phyloP scores from a whole-genome alignment of 2,888 invertebrate species.

The Leptinotarsa rubiginosa region DNA sequence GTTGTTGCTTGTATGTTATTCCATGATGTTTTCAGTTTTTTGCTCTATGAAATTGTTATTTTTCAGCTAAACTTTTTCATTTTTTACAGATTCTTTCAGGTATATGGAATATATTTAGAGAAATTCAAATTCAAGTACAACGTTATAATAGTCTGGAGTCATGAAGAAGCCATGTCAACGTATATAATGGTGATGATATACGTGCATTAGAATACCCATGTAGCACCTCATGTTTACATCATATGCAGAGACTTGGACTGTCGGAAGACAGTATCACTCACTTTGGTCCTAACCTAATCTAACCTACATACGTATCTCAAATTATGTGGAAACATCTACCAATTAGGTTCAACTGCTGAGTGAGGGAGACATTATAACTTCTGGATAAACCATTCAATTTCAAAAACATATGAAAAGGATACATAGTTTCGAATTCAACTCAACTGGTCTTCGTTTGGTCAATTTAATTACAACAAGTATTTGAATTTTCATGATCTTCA shows the following conservation, averaged over 20 bases:
- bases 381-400: background rate
- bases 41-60: too few species aligned
- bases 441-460: background rate
- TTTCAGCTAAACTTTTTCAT: too few species aligned
- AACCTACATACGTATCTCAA: background rate
- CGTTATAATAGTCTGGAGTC: background rate
- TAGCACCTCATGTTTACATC: background rate
- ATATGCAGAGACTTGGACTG: too few species aligned
- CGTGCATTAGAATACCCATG: background rate
- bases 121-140: too few species aligned
- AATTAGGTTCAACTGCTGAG: constrained; percentile 22
- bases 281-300: too few species aligned
- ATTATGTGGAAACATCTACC: constrained; percentile 17
- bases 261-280: too few species aligned
- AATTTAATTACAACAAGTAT: background rate
- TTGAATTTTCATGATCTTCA: background rate
- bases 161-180: background rate
- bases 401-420: background rate
- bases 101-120: too few species aligned
- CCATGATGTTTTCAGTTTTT: too few species aligned
- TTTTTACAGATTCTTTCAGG: too few species aligned
- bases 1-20: too few species aligned
- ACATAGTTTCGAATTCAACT: background rate
- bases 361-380: background rate
- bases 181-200: background rate